Conservation (phyloP, 1,140 invertebrate species). For the Lasioglossum baleicum region DNA sequence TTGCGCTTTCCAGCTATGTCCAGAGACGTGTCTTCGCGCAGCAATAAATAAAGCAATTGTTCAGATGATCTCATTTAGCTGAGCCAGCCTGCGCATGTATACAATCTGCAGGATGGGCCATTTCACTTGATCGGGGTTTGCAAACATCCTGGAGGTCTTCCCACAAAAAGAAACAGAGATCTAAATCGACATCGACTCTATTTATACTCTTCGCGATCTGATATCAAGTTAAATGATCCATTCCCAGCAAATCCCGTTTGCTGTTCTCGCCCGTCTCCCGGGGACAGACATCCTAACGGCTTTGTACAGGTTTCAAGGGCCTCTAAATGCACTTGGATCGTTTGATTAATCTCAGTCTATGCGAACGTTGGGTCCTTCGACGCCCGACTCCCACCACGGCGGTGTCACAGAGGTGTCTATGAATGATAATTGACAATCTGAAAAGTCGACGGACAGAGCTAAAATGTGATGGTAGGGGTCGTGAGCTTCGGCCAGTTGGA, state of each 20-base stretch:
- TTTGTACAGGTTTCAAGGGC: background rate
- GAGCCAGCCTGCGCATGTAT: background rate
- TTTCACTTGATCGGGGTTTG: background rate
- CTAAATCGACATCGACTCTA: background rate
- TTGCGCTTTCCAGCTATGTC: too few relatives aligned
- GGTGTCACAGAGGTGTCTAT: background rate
- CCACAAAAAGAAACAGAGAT: background rate
- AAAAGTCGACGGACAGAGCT: too few relatives aligned
- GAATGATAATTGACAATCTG: too few relatives aligned
- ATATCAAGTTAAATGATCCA: background rate
- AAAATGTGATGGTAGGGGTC: too few relatives aligned
- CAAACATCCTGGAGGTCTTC: background rate
- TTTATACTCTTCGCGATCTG: too few relatives aligned
- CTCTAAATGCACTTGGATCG: slow-evolving; percentile 21
- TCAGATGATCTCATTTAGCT: too few relatives aligned
- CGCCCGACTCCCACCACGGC: background rate
- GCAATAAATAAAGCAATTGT: too few relatives aligned
- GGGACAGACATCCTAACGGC: background rate
- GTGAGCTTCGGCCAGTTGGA: background rate
- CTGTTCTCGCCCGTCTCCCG: background rate
- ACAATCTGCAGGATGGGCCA: background rate
- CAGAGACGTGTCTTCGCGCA: too few relatives aligned
- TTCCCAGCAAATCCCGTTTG: background rate
- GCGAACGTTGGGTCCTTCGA: too few relatives aligned
- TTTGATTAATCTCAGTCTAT: slow-evolving; percentile 31